A percentile compares a stretch with the other conserved stretches of the same genome.
These are phyloP conservation scores for Enteromius radiatus DNA, from an alignment of 2,797 vertebrate species.

Conservation along the genomic window DNA sequence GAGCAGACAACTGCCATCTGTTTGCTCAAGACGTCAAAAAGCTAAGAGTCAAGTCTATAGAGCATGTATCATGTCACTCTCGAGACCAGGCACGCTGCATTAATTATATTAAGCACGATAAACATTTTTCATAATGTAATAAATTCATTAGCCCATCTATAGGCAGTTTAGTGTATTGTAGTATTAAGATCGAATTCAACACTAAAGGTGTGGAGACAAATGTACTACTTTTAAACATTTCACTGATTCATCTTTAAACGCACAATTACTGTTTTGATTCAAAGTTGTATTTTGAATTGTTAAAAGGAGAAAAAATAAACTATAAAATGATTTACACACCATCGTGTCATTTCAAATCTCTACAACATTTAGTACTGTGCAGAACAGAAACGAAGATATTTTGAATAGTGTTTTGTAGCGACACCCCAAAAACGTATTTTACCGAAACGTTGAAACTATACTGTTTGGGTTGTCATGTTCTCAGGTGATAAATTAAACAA, in stretches of 20 bases:
- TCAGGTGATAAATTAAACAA: neutral
- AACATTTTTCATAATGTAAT: neutral
- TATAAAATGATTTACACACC: neutral
- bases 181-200: neutral
- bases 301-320: neutral
- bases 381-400: neutral
- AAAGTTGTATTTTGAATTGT: neutral
- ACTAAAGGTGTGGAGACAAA: neutral
- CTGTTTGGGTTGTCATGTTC: neutral
- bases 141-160: neutral
- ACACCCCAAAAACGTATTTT: neutral
- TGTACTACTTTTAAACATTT: neutral
- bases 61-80: slow-evolving; percentile 23
- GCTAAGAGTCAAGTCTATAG: slow-evolving; percentile 28
- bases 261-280: neutral
- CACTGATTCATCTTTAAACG: neutral
- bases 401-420: neutral
- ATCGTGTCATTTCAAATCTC: neutral
- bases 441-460: too few relatives aligned
- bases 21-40: slow-evolving; percentile 38
- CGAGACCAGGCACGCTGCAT: neutral
- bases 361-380: neutral
- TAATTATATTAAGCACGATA: neutral
- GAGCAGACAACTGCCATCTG: slow-evolving; percentile 45
- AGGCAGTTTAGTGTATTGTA: neutral